phyloP scores from a whole-genome alignment of 1,140 invertebrate genomes.

The Liolophura sinensis region DNA sequence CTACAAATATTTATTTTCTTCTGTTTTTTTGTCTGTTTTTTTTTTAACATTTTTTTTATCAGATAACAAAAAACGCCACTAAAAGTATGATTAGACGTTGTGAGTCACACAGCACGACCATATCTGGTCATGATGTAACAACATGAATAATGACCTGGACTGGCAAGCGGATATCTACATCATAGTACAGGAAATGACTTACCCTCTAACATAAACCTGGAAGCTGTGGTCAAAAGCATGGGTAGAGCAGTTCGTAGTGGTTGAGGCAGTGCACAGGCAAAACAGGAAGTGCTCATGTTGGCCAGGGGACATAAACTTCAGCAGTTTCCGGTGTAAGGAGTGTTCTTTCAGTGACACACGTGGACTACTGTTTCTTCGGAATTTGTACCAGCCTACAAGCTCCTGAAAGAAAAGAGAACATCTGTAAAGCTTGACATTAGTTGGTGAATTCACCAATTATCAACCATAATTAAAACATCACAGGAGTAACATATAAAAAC shows the following conservation, averaged over 20 bases:
- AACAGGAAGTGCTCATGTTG: conserved; percentile 28
- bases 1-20: too few relatives aligned
- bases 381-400: conserved; percentile 44
- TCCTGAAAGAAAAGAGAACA: conserved; percentile 27
- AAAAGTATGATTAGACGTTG: too few relatives aligned
- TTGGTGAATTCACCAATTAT: too few relatives aligned
- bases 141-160: too few relatives aligned
- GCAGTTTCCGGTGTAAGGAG: conserved; percentile 26
- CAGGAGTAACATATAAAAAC: too few relatives aligned
- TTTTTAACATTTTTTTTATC: too few relatives aligned
- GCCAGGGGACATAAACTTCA: conserved; percentile 6
- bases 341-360: conserved; percentile 31
- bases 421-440: background rate
- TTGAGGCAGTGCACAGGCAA: conserved; percentile 20
- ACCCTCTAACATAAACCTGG: conserved; percentile 11
- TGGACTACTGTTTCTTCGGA: conserved; percentile 31
- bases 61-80: too few relatives aligned
- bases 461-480: too few relatives aligned
- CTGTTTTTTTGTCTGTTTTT: too few relatives aligned
- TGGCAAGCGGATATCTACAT: too few relatives aligned
- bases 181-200: background rate
- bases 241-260: conserved; percentile 21
- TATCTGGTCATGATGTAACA: too few relatives aligned
- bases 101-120: too few relatives aligned
- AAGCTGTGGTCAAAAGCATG: conserved; percentile 32